These are phyloP conservation scores for Camponotus floridanus DNA, from an alignment of 1,140 invertebrate genomes.

Conservation along the genomic window DNA sequence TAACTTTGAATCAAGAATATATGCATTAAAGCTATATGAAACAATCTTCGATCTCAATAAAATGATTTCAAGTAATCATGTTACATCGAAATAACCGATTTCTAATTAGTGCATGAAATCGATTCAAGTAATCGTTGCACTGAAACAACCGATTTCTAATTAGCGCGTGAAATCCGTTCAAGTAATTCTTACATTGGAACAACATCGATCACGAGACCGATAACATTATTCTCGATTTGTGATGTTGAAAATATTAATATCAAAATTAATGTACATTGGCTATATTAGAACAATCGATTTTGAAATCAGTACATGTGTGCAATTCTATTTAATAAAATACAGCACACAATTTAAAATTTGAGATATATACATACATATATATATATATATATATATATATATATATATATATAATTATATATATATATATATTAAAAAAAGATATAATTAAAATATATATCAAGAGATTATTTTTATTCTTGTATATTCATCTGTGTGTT, in stretches of 20 bases:
- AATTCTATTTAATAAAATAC: constrained; percentile 1
- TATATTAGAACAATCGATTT: background rate
- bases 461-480: background rate
- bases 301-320: background rate
- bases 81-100: background rate
- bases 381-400: background rate
- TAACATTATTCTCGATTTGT: background rate
- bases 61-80: background rate
- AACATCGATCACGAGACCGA: background rate
- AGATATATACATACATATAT: background rate
- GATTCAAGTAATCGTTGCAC: background rate
- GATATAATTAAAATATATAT: background rate
- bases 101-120: background rate
- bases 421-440: background rate
- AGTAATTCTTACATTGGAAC: background rate
- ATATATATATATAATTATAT: background rate
- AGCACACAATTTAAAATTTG: background rate
- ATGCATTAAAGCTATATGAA: background rate
- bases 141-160: constrained; percentile 2
- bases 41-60: background rate
- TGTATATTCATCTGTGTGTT: background rate
- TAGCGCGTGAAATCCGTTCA: background rate
- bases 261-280: background rate
- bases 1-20: background rate
- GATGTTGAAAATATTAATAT: background rate